phyloP scores from a whole-genome alignment of 2,888 invertebrate species.

The Herminia tarsipennalis region DNA sequence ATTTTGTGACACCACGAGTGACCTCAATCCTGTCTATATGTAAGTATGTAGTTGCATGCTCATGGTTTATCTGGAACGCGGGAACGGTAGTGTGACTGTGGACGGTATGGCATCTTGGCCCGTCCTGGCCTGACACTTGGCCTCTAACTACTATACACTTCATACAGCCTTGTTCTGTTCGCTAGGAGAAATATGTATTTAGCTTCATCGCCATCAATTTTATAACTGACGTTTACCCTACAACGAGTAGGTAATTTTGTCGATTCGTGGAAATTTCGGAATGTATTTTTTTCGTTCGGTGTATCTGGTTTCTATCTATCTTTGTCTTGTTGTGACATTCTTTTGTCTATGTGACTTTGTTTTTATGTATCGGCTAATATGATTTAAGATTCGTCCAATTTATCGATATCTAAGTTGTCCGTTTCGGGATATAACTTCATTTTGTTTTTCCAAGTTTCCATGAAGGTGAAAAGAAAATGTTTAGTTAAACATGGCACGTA shows the following conservation, averaged over 20 bases:
- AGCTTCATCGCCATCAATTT: not conserved
- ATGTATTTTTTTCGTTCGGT: too few relatives aligned
- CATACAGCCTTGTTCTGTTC: constrained; percentile 27
- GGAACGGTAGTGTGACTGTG: constrained; percentile 71
- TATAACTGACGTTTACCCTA: not conserved
- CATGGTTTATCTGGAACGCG: constrained; percentile 76
- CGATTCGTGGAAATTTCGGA: too few relatives aligned
- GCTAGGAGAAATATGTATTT: constrained; percentile 3
- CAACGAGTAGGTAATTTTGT: too few relatives aligned
- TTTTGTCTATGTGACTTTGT: too few relatives aligned
- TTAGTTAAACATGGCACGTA: not conserved
- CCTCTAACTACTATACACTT: constrained; percentile 58
- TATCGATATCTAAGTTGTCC: not conserved
- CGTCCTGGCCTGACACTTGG: constrained; percentile 65
- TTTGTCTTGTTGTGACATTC: too few relatives aligned
- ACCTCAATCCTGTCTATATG: constrained; percentile 55
- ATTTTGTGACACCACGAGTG: constrained; percentile 43
- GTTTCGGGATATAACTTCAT: too few relatives aligned
- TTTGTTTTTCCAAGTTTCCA: not conserved
- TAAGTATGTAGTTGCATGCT: constrained; percentile 57
- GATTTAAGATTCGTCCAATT: not conserved
- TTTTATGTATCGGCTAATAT: too few relatives aligned
- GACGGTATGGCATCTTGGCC: constrained; percentile 65
- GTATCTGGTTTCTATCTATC: too few relatives aligned
- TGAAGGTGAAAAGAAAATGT: not conserved